phyloP scores from a whole-genome alignment of 53 echinoderm and acorn worm genomes.

The Echinarachnius parma region DNA sequence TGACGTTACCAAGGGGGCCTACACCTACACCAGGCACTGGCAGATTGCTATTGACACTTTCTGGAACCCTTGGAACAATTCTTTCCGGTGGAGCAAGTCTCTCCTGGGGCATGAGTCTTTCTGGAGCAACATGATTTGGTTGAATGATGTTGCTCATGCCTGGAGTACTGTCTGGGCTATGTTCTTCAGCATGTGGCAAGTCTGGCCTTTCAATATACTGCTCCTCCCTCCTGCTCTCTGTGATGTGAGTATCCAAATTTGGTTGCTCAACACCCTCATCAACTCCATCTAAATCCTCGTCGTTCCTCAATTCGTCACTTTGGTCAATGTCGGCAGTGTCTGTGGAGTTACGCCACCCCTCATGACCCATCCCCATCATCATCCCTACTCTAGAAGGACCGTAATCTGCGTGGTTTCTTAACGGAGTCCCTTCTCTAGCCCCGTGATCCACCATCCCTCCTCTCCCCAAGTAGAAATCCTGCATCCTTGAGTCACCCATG shows the following conservation, averaged over 20 bases:
- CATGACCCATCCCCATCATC: slow-evolving; percentile 44
- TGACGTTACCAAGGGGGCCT: slow-evolving; percentile 1
- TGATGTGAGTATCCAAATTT: slow-evolving; percentile 13
- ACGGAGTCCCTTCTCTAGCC: neutral
- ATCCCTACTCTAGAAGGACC: slow-evolving; percentile 28
- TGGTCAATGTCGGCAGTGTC: slow-evolving; percentile 1
- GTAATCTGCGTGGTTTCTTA: slow-evolving; percentile 16
- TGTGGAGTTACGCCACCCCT: slow-evolving; percentile 17
- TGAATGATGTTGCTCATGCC: slow-evolving; percentile 26
- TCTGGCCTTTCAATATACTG: slow-evolving; percentile 26
- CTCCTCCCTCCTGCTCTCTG: slow-evolving; percentile 22
- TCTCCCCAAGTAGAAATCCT: slow-evolving; percentile 29
- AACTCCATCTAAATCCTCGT: slow-evolving; percentile 10
- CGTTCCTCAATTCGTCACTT: slow-evolving; percentile 10
- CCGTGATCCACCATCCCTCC: slow-evolving; percentile 23
- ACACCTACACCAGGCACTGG: slow-evolving; percentile 8
- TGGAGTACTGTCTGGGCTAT: slow-evolving; percentile 28
- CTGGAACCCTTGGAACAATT: slow-evolving; percentile 13
- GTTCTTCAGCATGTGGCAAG: slow-evolving; percentile 35
- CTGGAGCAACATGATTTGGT: slow-evolving; percentile 9
- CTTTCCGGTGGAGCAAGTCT: slow-evolving; percentile 11
- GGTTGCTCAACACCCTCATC: slow-evolving; percentile 5
- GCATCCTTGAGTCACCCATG: slow-evolving; percentile 36
- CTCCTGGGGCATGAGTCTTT: neutral
- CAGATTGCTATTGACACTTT: slow-evolving; percentile 20